Evolutionary conservation across 2,797 vertebrate species (phyloP), one percentile per base, ranked within the genome.

Genomic region (Bryconaethiops microstoma): DNA sequence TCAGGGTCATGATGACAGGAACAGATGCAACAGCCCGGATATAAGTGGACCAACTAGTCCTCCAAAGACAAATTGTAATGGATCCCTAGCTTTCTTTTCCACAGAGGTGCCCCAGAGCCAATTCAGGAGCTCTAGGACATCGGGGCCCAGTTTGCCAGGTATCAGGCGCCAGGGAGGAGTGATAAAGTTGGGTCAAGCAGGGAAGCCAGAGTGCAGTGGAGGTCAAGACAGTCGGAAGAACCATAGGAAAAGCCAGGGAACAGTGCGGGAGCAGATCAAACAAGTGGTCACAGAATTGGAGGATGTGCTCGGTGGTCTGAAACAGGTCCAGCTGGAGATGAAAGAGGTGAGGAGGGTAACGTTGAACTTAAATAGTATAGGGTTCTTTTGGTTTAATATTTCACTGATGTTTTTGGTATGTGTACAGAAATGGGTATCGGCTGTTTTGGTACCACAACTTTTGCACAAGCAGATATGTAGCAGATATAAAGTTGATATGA

Each of bases 321-420:
- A 95, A 90, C 93, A 94, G 90, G 94, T 95, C 87, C 94, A 95
- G 57, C 83, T 92, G 82, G 95, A 95, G 90, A 95, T 95, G 94
- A 95, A 93, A 91, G 94, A 95, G 94, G 95, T 95, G 91, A 88
- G 93, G 85, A 79, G 57, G 45, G 19, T 59, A 42, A 71, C 8
- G 1, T 1, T 67, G 9, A 63, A 25, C 42, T 23, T 12, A 21
- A 42, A 42, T 50, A 12, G 48, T 14, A 50, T 10, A 10, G 35
- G 23, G 6, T 45, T 9, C 21, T 68, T 71, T 52, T 57, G 10
- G 21, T 29, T 59, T 57, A 59, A 50, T 39, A 13, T 52, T 52
- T 52, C 13, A 13, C 12, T 7, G 21, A 45, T 62, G 25, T 10
- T 7, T 69, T 14, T 52, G 1, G 13, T 57, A 60, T 19, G 4